These are phyloP conservation scores for Euwallacea similis DNA, from an alignment of 1,140 invertebrate genomes.

Conservation along the genomic window DNA sequence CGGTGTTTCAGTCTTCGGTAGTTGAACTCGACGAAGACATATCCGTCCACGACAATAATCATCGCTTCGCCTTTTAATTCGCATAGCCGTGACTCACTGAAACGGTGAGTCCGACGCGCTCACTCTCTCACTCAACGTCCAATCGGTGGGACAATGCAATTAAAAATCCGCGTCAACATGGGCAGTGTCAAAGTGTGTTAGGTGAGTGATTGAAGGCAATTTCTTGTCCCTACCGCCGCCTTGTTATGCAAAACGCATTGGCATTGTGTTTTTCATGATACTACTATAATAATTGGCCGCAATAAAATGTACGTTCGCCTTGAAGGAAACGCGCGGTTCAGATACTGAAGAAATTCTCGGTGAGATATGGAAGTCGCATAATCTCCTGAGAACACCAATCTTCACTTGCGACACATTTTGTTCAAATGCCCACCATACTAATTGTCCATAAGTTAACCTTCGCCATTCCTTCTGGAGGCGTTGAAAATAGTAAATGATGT, in stretches of 20 bases:
- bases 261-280: no score
- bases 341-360: no score
- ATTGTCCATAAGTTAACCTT: background rate
- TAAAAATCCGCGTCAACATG: background rate
- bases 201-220: no score
- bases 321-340: background rate
- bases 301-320: background rate
- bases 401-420: background rate
- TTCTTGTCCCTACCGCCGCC: no score
- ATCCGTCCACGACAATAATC: background rate
- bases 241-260: no score
- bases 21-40: conserved; percentile 12
- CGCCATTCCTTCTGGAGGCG: background rate
- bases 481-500: background rate
- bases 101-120: background rate
- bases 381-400: background rate
- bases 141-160: background rate
- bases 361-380: background rate
- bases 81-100: no score
- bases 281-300: background rate
- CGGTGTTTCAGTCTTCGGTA: conserved; percentile 8
- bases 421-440: background rate
- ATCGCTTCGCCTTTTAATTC: no score
- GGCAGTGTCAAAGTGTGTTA: background rate
- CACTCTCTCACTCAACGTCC: background rate